Evolutionary conservation across 2,888 invertebrate species (phyloP), one percentile per base, ranked within the genome.

Genomic region (Aphrophora alni): DNA sequence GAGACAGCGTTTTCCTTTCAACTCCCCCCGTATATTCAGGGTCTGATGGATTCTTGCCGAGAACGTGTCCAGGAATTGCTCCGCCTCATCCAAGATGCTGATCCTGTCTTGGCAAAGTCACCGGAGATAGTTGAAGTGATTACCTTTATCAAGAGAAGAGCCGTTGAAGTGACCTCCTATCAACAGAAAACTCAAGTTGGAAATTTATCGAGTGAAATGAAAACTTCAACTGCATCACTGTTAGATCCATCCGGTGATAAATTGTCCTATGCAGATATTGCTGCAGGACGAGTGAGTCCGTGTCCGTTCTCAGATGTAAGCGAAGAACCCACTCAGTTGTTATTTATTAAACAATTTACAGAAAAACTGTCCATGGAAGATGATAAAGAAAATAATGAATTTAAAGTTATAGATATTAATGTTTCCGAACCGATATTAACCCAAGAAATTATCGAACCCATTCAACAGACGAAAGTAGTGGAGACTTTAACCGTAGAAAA

Each of bases 221-320:
- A 38, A 51, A n/a, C 26, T 28, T 27, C 38, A n/a, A 71, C 44
- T 25, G 81, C 38, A 71, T n/a, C n/a, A n/a, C 70, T 75, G 8
- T 78, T 81, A 75, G 81, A 81, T 75, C 75, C 74, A n/a, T 59
- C 59, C 21, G 27, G 44, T 69, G 83, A 83, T 79, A 77, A 78
- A 38, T 27, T 86, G 78, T 88, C 90, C 21, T 94, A 93, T 89
- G 93, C 94, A 85, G 94, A 92, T 87, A 93, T 95, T 87, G 91
- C 93, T 86, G 92, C 94, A 86, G 93, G 93, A 85, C 87, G 89
- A 86, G 89, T 88, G 79, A 89, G 89, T 85, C 89, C 89, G 25
- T 87, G 86, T 82, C 88, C 88, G 68, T 71, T 82, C 75, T 78
- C 75, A 17, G 81, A 78, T n/a, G 33, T 69, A 44, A 38, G 26